A percentile compares a stretch with the other conserved stretches of the same genome.
phyloP scores from a whole-genome alignment of 2,113 vertebrate genomes.

The Scalopus aquaticus region DNA sequence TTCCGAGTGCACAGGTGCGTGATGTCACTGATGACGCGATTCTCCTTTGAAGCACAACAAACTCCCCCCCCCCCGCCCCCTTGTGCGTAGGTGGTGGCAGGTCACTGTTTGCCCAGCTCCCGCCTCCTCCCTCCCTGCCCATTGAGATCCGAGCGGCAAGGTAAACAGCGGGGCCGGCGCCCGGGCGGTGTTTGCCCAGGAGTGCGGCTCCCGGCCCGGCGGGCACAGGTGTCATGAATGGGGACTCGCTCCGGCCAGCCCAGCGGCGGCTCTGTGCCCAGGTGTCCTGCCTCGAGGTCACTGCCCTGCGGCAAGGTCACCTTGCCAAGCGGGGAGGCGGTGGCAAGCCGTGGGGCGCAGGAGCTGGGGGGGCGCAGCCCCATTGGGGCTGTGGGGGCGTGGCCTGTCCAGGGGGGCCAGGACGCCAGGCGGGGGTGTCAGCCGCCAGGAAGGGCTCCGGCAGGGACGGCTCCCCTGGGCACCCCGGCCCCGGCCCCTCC shows the following conservation, averaged over 20 bases:
- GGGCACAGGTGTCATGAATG: too few relatives aligned
- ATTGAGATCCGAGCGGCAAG: conserved; percentile 80
- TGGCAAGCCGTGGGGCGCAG: too few relatives aligned
- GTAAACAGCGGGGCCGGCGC: conserved; percentile 75
- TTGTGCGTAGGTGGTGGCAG: conserved; percentile 74
- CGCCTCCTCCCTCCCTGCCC: conserved; percentile 70
- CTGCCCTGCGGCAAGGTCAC: too few relatives aligned
- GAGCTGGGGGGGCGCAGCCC: too few relatives aligned
- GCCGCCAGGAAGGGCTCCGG: too few relatives aligned
- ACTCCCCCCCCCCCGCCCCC: conserved; percentile 61
- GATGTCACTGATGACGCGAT: conserved; percentile 75
- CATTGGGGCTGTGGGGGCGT: too few relatives aligned
- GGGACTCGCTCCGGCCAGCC: too few relatives aligned
- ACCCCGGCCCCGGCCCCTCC: too few relatives aligned
- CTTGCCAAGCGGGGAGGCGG: too few relatives aligned
- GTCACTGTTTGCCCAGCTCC: conserved; percentile 79
- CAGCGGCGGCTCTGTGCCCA: neutral
- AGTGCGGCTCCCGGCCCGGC: conserved; percentile 76
- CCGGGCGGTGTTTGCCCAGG: conserved; percentile 74
- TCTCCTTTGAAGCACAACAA: conserved; percentile 78
- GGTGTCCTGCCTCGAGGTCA: neutral
- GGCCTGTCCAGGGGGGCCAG: too few relatives aligned
- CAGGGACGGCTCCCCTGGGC: too few relatives aligned
- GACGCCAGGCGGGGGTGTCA: too few relatives aligned
- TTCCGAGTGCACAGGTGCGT: conserved; percentile 76